These are phyloP conservation scores for Galerucella nymphaeae DNA, from an alignment of 2,888 invertebrate species.

Conservation along the genomic window DNA sequence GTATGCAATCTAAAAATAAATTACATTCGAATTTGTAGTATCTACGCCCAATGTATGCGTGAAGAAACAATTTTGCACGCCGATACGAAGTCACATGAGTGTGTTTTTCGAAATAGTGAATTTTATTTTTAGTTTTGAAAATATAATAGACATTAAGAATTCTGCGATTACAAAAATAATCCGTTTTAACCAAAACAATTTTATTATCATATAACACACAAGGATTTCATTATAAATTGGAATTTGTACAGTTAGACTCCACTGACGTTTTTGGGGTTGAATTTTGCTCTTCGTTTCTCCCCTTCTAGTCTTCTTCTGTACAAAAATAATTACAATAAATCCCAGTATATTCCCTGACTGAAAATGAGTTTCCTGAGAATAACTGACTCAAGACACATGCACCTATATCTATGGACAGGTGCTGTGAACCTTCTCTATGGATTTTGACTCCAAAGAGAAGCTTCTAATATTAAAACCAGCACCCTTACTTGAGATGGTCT, in stretches of 20 bases:
- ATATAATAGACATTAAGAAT: background rate
- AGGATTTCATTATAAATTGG: background rate
- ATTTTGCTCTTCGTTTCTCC: too few relatives aligned
- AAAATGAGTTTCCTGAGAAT: too few relatives aligned
- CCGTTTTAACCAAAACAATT: background rate
- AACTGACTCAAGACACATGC: too few relatives aligned
- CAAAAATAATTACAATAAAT: too few relatives aligned
- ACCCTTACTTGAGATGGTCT: too few relatives aligned
- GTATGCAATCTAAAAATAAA: background rate
- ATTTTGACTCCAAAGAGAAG: too few relatives aligned
- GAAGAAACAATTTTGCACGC: background rate
- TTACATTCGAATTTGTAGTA: background rate
- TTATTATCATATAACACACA: background rate
- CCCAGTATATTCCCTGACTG: too few relatives aligned
- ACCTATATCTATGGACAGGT: too few relatives aligned
- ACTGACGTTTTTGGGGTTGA: background rate
- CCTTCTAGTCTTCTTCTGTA: too few relatives aligned
- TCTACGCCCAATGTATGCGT: background rate
- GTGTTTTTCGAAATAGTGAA: slow-evolving; percentile 3
- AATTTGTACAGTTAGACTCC: background rate
- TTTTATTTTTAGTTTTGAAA: background rate
- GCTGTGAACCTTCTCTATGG: too few relatives aligned
- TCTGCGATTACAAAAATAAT: background rate
- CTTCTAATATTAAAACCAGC: too few relatives aligned
- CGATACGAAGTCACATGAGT: background rate